Evolutionary conservation across 2,888 invertebrate species (phyloP).

Genomic region (Callimorpha dominula): DNA sequence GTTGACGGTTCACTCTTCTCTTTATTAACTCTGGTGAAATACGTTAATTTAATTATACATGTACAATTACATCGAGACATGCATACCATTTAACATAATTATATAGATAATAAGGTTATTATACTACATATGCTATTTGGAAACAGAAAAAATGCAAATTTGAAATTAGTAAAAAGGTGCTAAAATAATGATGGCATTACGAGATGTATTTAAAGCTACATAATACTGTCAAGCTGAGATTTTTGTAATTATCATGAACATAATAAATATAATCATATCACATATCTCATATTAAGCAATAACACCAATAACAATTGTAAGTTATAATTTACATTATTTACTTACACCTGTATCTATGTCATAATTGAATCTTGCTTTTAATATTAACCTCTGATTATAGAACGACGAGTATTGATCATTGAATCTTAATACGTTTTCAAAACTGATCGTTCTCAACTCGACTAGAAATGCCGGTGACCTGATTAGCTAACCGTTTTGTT

Average conservation of each 20-base stretch:
- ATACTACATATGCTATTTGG: background rate
- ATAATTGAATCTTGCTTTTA: background rate
- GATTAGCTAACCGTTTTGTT: background rate
- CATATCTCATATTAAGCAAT: background rate
- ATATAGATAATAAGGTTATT: background rate
- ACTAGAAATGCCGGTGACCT: background rate
- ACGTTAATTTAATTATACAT: background rate
- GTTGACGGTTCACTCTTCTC: conserved; percentile 43
- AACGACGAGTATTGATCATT: background rate
- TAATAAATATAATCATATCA: too few relatives aligned
- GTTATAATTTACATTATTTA: background rate
- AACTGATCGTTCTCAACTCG: background rate
- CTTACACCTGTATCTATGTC: background rate
- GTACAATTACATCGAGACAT: background rate
- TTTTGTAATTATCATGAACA: background rate
- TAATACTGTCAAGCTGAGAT: background rate
- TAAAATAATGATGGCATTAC: background rate
- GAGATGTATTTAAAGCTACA: background rate
- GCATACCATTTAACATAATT: background rate
- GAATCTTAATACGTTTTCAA: background rate
- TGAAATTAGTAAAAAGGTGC: background rate
- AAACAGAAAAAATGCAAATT: background rate
- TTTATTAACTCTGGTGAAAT: conserved; percentile 38
- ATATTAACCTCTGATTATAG: background rate
- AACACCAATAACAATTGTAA: background rate